These are phyloP conservation scores for Halichondria panicea DNA, from an alignment of 37 sponge, comb jelly and placozoan species.

Conservation along the genomic window DNA sequence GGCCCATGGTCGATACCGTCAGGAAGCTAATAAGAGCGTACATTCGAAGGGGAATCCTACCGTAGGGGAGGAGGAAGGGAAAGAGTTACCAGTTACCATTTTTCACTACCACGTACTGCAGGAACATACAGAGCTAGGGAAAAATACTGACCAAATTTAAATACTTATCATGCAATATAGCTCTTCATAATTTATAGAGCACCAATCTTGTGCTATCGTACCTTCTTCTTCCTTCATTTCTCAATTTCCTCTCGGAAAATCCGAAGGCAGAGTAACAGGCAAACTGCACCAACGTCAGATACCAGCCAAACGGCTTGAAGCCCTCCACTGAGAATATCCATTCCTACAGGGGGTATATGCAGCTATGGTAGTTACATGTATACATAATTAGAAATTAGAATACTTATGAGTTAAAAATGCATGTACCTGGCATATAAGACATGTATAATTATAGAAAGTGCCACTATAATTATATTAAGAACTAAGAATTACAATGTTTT, in stretches of 20 bases:
- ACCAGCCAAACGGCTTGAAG: constrained; percentile 80
- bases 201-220: too few species aligned
- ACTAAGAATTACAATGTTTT: too few species aligned
- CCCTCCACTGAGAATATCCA: constrained; percentile 80
- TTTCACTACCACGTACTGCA: neutral
- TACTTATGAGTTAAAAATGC: too few species aligned
- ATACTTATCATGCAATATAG: too few species aligned
- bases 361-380: too few species aligned
- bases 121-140: neutral
- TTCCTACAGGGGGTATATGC: constrained; percentile 71
- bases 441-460: too few species aligned
- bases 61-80: neutral
- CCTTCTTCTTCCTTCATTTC: constrained; percentile 17
- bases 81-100: neutral
- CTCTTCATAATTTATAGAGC: too few species aligned
- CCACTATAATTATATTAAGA: too few species aligned
- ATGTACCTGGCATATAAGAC: too few species aligned
- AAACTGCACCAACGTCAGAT: constrained; percentile 80
- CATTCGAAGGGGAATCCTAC: constrained; percentile 53
- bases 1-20: constrained; percentile 82
- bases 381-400: too few species aligned
- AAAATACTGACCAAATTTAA: too few species aligned
- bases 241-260: constrained; percentile 20
- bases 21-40: constrained; percentile 68
- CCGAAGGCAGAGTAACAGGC: constrained; percentile 66